These are phyloP conservation scores for Rhadinocentrus ornatus DNA, from an alignment of 2,797 vertebrate genomes.

Conservation along the genomic window DNA sequence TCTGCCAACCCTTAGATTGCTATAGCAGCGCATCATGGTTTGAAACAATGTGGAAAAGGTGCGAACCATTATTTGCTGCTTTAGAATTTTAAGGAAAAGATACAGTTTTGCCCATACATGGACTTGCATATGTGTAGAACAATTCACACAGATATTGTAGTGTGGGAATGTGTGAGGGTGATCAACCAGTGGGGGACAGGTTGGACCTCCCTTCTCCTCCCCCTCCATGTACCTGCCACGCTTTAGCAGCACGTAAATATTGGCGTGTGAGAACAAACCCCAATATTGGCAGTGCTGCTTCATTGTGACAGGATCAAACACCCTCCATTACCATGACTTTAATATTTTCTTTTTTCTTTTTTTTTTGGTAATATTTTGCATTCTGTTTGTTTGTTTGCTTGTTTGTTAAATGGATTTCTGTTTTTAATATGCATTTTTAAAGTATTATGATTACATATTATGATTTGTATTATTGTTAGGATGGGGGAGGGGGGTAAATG, in stretches of 20 bases:
- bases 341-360: slow-evolving; percentile 19
- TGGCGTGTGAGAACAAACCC: slow-evolving; percentile 91
- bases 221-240: slow-evolving; percentile 85
- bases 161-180: slow-evolving; percentile 21
- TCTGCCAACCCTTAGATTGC: slow-evolving; percentile 87
- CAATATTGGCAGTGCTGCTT: slow-evolving; percentile 99
- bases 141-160: slow-evolving; percentile 24
- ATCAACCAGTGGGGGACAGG: slow-evolving; percentile 53
- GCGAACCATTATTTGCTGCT: slow-evolving; percentile 99
- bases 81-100: slow-evolving; percentile 91
- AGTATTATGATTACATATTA: too few species aligned
- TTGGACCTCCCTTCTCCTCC: slow-evolving; percentile 40
- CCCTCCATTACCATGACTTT: slow-evolving; percentile 60
- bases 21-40: slow-evolving; percentile 99
- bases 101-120: slow-evolving; percentile 30
- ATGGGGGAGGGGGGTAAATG: slow-evolving; percentile 24
- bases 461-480: too few species aligned
- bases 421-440: slow-evolving; percentile 15
- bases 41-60: slow-evolving; percentile 89
- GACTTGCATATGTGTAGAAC: slow-evolving; percentile 30
- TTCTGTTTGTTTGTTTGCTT: slow-evolving; percentile 14
- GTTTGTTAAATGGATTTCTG: background rate
- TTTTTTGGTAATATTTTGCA: slow-evolving; percentile 26
- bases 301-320: slow-evolving; percentile 89
- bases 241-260: slow-evolving; percentile 99